These are phyloP conservation scores for Suricata suricatta DNA, from an alignment of 2,113 vertebrate species.

Conservation along the genomic window DNA sequence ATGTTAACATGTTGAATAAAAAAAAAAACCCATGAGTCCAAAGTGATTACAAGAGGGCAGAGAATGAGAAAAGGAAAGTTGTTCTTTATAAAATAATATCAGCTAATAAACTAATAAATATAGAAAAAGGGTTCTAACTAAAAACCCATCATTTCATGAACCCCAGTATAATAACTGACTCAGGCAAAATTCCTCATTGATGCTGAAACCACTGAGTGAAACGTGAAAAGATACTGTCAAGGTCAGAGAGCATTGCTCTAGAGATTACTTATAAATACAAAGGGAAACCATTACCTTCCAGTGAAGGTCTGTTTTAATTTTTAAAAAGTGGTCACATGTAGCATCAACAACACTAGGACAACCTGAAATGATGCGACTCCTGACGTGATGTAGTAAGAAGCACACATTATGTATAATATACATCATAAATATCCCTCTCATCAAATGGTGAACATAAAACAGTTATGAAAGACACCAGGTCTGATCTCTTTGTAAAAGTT, in stretches of 20 bases:
- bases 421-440: not conserved
- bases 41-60: not conserved
- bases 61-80: not conserved
- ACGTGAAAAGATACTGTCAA: not conserved
- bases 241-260: not conserved
- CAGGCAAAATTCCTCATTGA: not conserved
- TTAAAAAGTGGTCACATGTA: not conserved
- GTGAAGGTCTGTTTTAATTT: not conserved
- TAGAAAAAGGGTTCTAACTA: not conserved
- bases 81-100: not conserved
- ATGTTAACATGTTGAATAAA: not conserved
- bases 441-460: not conserved
- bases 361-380: not conserved
- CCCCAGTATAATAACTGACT: not conserved
- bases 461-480: not conserved
- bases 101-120: not conserved
- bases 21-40: not conserved
- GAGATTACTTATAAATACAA: not conserved
- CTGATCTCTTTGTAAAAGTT: not conserved
- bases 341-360: not conserved
- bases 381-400: not conserved
- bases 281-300: not conserved
- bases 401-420: not conserved
- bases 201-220: not conserved
- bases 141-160: not conserved